A percentile compares a stretch with the other conserved stretches of the same genome.
Evolutionary conservation across 2,113 vertebrate genomes (phyloP).

Genomic region (Struthio camelus): DNA sequence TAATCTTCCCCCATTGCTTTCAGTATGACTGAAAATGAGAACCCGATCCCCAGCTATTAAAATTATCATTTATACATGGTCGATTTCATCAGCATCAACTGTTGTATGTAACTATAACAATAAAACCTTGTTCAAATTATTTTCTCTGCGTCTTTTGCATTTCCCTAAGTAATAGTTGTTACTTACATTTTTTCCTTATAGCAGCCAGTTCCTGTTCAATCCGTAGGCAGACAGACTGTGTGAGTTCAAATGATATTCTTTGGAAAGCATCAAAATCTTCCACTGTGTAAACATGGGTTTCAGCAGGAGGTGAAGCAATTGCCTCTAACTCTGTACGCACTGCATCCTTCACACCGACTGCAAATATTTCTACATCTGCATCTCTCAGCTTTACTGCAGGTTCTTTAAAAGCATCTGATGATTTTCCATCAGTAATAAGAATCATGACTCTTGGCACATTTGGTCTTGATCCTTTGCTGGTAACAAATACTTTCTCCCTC

Average conservation of each 20-base stretch:
- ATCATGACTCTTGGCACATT: slow-evolving; percentile 93
- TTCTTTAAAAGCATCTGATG: slow-evolving; percentile 93
- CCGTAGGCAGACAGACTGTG: slow-evolving; percentile 93
- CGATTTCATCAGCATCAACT: background rate
- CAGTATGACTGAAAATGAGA: background rate
- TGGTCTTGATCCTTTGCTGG: slow-evolving; percentile 83
- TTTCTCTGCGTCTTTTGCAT: background rate
- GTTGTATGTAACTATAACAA: background rate
- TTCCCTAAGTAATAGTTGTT: background rate
- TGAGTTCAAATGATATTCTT: slow-evolving; percentile 95
- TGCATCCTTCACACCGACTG: slow-evolving; percentile 96
- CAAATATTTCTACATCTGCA: slow-evolving; percentile 94
- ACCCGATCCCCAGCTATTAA: background rate
- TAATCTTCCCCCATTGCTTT: background rate
- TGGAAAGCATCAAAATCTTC: slow-evolving; percentile 99
- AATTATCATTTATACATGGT: background rate
- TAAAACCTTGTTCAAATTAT: background rate
- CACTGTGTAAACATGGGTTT: slow-evolving; percentile 95
- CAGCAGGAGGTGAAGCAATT: slow-evolving; percentile 88
- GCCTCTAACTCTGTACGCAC: slow-evolving; percentile 93
- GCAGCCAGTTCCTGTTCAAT: slow-evolving; percentile 92
- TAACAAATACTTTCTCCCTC: slow-evolving; percentile 89
- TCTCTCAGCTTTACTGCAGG: slow-evolving; percentile 88
- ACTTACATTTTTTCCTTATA: slow-evolving; percentile 90
- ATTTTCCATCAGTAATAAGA: slow-evolving; percentile 99